phyloP scores from a whole-genome alignment of 2,888 invertebrate genomes.

The Ommatoiulus sabulosus region DNA sequence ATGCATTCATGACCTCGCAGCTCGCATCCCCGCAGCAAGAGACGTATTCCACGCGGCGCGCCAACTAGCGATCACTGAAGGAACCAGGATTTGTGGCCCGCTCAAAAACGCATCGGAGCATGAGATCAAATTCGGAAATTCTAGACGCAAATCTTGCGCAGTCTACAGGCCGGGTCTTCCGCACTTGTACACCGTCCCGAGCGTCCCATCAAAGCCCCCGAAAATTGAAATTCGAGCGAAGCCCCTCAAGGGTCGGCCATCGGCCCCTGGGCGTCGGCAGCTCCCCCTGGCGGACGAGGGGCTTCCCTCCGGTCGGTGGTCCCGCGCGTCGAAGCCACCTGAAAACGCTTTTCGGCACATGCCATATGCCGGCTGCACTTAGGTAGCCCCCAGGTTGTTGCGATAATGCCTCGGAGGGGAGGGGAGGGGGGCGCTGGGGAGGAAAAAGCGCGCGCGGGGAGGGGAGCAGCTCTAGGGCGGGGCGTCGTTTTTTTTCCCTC shows the following conservation, averaged over 20 bases:
- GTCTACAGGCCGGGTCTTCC: slow-evolving; percentile 9
- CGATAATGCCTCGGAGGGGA: slow-evolving; percentile 4
- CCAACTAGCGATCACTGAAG: too few species aligned
- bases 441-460: slow-evolving; percentile 14
- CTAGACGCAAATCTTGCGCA: neutral
- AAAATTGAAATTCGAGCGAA: neutral
- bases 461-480: slow-evolving; percentile 25
- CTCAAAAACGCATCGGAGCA: neutral
- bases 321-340: slow-evolving; percentile 37
- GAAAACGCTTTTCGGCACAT: slow-evolving; percentile 13
- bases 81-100: too few species aligned
- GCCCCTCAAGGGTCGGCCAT: neutral
- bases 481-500: neutral
- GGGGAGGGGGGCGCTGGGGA: neutral
- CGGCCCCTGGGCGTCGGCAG: slow-evolving; percentile 36
- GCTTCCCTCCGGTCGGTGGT: slow-evolving; percentile 37
- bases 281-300: slow-evolving; percentile 41
- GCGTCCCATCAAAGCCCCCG: neutral
- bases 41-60: neutral
- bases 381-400: slow-evolving; percentile 24
- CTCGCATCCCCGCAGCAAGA: neutral
- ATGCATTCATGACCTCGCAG: too few species aligned
- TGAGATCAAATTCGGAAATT: neutral
- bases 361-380: slow-evolving; percentile 35
- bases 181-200: slow-evolving; percentile 10